Conservation (phyloP, 2,888 invertebrate species). For the Schrankia costaestrigalis region DNA sequence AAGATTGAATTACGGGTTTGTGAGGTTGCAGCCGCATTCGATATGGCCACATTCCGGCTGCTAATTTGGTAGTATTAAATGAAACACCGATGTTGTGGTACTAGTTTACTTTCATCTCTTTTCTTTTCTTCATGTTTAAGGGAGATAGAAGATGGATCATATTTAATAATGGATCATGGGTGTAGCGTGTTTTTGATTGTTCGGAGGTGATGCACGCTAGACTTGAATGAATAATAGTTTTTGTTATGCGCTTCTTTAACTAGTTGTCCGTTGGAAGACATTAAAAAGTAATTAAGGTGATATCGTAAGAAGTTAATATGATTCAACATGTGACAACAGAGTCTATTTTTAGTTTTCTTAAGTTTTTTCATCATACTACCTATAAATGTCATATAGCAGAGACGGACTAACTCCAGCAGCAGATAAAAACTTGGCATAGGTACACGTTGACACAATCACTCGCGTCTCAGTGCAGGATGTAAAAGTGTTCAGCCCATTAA, state of each 20-base stretch:
- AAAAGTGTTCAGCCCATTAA: too few relatives aligned
- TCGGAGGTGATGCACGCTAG: slow-evolving; percentile 14
- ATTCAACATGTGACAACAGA: too few relatives aligned
- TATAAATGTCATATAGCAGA: too few relatives aligned
- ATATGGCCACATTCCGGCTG: slow-evolving; percentile 70
- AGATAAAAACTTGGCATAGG: too few relatives aligned
- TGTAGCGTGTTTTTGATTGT: slow-evolving; percentile 30
- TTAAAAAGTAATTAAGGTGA: slow-evolving; percentile 5
- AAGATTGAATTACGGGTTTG: slow-evolving; percentile 70
- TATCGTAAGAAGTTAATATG: too few relatives aligned
- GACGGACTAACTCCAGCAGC: too few relatives aligned
- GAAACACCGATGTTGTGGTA: slow-evolving; percentile 39
- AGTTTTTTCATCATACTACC: too few relatives aligned
- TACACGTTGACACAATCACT: too few relatives aligned
- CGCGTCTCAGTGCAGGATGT: too few relatives aligned
- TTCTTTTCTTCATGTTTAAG: slow-evolving; percentile 12
- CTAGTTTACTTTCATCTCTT: slow-evolving; percentile 13
- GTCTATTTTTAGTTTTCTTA: too few relatives aligned
- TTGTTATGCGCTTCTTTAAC: slow-evolving; percentile 4
- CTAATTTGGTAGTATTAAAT: slow-evolving; percentile 62
- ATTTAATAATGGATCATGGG: slow-evolving; percentile 27
- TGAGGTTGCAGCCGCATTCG: slow-evolving; percentile 71
- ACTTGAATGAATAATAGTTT: slow-evolving; percentile 23
- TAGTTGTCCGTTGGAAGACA: slow-evolving; percentile 4
- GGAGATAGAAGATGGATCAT: slow-evolving; percentile 26